Evolutionary conservation across 2,113 vertebrate species (phyloP).

Genomic region (Oncorhynchus kisutch): DNA sequence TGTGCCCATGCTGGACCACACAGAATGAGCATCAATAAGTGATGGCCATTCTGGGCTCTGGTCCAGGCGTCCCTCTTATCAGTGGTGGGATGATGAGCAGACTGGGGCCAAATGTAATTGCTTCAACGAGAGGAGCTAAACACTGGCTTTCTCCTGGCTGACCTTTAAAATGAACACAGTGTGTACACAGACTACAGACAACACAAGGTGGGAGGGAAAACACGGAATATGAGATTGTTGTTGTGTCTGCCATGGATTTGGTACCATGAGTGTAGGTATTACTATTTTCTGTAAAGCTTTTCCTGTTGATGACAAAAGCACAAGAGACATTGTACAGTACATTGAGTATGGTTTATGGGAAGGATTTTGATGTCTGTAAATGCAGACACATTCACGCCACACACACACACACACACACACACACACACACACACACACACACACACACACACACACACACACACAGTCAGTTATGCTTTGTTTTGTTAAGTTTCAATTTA

Average conservation of each 20-base stretch:
- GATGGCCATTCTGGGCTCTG: constrained; percentile 53
- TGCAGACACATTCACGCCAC: too few species aligned
- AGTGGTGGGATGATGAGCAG: constrained; percentile 10
- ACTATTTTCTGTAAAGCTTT: neutral
- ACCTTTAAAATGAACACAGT: neutral
- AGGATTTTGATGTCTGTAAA: too few species aligned
- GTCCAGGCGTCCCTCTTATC: constrained; percentile 48
- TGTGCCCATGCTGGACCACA: neutral
- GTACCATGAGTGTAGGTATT: neutral
- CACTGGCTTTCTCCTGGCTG: constrained; percentile 24
- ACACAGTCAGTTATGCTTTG: too few species aligned
- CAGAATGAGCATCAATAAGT: constrained; percentile 1
- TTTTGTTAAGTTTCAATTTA: too few species aligned
- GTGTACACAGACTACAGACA: neutral
- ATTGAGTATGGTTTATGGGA: too few species aligned
- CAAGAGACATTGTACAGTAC: neutral
- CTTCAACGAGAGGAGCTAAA: constrained; percentile 29
- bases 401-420: too few species aligned
- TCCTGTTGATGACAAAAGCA: neutral
- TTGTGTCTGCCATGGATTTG: constrained; percentile 29
- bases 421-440: too few species aligned
- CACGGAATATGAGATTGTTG: constrained; percentile 5
- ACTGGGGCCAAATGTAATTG: constrained; percentile 47
- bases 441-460: too few species aligned
- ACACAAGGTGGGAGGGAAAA: too few species aligned